Percentiles rank a stretch among this genome's conserved stretches.
Evolutionary conservation across 2,113 vertebrate genomes (phyloP).

Genomic region (Tyto alba): DNA sequence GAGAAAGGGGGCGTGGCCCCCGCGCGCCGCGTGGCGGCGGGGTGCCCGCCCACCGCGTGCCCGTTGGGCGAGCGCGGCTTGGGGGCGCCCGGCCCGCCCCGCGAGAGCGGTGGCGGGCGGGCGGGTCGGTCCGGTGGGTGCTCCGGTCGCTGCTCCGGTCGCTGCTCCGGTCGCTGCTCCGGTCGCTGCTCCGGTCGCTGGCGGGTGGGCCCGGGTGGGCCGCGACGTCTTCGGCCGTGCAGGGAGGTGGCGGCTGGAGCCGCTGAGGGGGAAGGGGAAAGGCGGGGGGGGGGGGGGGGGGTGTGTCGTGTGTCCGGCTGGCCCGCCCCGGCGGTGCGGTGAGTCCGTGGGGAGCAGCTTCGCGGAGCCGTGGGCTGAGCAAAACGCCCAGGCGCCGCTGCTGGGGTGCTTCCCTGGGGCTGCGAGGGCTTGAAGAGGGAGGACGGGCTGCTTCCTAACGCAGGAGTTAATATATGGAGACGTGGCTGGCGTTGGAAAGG

Average conservation of each 20-base stretch:
- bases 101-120: no score
- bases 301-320: not conserved
- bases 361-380: not conserved
- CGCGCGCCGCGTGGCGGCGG: not conserved
- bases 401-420: not conserved
- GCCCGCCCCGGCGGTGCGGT: not conserved
- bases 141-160: no score
- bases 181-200: no score
- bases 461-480: fast-evolving
- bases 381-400: fast-evolving
- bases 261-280: no score
- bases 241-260: not conserved
- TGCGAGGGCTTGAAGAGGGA: fast-evolving
- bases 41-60: not conserved
- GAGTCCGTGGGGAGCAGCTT: not conserved
- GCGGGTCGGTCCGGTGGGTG: no score
- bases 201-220: fast-evolving
- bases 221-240: not conserved
- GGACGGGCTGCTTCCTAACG: not conserved
- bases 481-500: not conserved
- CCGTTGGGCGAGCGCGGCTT: not conserved
- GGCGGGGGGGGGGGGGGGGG: no score
- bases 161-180: no score
- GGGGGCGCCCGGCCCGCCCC: no score
- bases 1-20: no score